These are phyloP conservation scores for Paramuricea clavata DNA, from an alignment of 92 coral and sea anemone species.

Conservation along the genomic window DNA sequence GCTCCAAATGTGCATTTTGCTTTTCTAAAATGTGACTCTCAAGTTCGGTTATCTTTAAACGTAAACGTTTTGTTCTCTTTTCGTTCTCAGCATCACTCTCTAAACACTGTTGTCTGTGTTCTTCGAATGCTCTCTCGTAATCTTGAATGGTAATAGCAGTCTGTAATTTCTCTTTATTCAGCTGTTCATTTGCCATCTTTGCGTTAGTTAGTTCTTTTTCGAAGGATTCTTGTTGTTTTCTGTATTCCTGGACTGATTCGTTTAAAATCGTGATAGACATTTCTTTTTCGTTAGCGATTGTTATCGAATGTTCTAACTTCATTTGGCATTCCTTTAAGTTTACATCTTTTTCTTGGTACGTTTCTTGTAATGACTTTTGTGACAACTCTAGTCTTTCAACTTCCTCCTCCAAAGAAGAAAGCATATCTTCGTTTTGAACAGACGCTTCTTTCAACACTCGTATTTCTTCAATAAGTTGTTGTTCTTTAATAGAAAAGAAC, in stretches of 20 bases:
- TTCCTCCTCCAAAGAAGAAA: constrained; percentile 11
- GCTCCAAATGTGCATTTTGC: constrained; percentile 3
- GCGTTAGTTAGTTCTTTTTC: constrained; percentile 13
- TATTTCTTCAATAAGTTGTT: constrained; percentile 14
- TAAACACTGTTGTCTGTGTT: background rate
- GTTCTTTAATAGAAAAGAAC: constrained; percentile 18
- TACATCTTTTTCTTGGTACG: constrained; percentile 13
- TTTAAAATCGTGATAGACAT: constrained; percentile 21
- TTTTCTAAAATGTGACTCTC: constrained; percentile 17
- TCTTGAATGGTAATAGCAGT: background rate
- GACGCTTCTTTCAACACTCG: constrained; percentile 7
- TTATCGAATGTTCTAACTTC: constrained; percentile 13
- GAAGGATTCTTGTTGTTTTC: constrained; percentile 11
- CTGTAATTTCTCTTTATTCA: background rate
- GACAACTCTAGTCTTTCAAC: constrained; percentile 33
- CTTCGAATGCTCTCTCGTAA: constrained; percentile 18
- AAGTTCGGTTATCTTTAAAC: constrained; percentile 5
- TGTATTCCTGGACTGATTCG: constrained; percentile 20
- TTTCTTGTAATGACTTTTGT: constrained; percentile 4
- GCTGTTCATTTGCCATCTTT: background rate
- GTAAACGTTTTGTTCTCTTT: background rate
- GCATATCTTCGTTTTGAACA: constrained; percentile 8
- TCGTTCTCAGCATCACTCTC: background rate
- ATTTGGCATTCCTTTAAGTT: background rate
- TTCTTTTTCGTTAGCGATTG: constrained; percentile 28